Evolutionary conservation across 2,113 vertebrate species (phyloP).

Genomic region (Menidia beryllina): DNA sequence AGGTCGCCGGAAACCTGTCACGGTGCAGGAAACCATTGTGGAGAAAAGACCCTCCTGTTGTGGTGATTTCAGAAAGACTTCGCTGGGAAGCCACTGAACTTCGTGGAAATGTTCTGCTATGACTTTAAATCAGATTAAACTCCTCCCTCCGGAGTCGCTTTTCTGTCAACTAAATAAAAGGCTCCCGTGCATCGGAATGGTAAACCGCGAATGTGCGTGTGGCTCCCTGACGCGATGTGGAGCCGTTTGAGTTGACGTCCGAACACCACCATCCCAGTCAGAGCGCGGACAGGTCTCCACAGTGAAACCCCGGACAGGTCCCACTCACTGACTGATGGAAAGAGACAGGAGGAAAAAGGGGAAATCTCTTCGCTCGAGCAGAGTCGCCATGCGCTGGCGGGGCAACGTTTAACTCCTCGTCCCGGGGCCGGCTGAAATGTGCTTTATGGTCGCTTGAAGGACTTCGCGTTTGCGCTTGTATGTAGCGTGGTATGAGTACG

Average conservation of each 20-base stretch:
- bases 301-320: constrained; percentile 19
- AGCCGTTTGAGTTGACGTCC: constrained; percentile 45
- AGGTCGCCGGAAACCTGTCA: too few relatives aligned
- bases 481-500: constrained; percentile 78
- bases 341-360: constrained; percentile 55
- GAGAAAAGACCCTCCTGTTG: neutral
- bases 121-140: constrained; percentile 76
- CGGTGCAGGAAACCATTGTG: too few relatives aligned
- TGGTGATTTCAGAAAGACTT: neutral
- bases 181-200: constrained; percentile 71
- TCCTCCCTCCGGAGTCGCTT: constrained; percentile 72
- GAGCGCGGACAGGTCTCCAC: neutral
- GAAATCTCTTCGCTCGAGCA: constrained; percentile 57
- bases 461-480: constrained; percentile 37
- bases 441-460: neutral
- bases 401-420: constrained; percentile 30
- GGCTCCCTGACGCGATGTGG: constrained; percentile 41
- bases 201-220: constrained; percentile 46
- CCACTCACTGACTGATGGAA: constrained; percentile 64
- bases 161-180: constrained; percentile 65
- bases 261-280: neutral
- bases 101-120: constrained; percentile 40
- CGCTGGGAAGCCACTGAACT: constrained; percentile 40
- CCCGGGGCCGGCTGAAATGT: neutral
- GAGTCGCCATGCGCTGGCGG: constrained; percentile 54